A percentile compares a stretch with the other conserved stretches of the same genome.
Conservation (phyloP, 2,888 invertebrate genomes). For the Charanyca ferruginea region DNA sequence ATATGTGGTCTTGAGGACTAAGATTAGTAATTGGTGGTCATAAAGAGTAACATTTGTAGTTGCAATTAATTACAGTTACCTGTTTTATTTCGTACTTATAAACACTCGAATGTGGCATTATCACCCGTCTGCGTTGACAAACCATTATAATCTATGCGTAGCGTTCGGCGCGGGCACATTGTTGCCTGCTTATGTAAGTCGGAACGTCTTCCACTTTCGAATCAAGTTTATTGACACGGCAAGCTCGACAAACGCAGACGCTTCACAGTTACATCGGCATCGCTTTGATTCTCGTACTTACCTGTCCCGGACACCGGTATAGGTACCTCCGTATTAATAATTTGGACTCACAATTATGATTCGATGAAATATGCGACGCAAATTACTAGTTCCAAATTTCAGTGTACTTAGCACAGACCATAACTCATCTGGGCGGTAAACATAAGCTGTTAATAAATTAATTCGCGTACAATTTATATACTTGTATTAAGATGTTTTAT, state of each 20-base stretch:
- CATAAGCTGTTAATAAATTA: slow-evolving; percentile 80
- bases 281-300: slow-evolving; percentile 81
- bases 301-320: slow-evolving; percentile 57
- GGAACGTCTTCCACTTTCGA: slow-evolving; percentile 91
- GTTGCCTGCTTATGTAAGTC: slow-evolving; percentile 90
- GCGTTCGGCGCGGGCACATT: slow-evolving; percentile 82
- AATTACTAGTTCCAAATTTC: slow-evolving; percentile 48
- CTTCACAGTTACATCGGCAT: slow-evolving; percentile 88
- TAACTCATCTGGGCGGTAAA: slow-evolving; percentile 76
- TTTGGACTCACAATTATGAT: slow-evolving; percentile 50
- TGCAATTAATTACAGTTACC: slow-evolving; percentile 15
- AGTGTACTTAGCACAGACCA: slow-evolving; percentile 62
- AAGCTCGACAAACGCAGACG: slow-evolving; percentile 88
- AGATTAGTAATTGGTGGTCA: neutral
- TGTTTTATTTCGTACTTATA: neutral
- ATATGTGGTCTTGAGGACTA: neutral
- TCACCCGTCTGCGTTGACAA: slow-evolving; percentile 59
- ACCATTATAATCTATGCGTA: slow-evolving; percentile 70
- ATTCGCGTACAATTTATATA: slow-evolving; percentile 81
- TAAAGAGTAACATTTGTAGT: neutral
- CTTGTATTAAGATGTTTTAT: slow-evolving; percentile 83
- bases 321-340: slow-evolving; percentile 48
- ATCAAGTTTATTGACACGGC: slow-evolving; percentile 91
- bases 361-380: slow-evolving; percentile 21
- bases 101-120: slow-evolving; percentile 5